Evolutionary conservation across 30 jellyfish, hydroid and myxozoan species (phyloP).

Genomic region (Clytia hemisphaerica): DNA sequence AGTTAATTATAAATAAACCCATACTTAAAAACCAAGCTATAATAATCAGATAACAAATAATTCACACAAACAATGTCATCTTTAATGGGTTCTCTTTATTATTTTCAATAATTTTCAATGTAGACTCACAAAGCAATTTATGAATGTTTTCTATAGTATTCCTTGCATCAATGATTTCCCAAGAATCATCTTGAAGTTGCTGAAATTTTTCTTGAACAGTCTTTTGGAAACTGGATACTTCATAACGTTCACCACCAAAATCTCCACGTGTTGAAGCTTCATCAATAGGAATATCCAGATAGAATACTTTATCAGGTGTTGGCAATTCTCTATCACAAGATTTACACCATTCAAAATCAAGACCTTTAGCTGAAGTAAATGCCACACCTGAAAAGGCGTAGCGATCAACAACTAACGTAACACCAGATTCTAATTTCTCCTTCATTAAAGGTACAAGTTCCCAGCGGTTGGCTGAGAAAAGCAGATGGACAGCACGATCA

Average conservation of each 20-base stretch:
- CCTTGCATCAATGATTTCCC: constrained; percentile 36
- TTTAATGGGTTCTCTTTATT: not conserved
- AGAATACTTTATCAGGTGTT: constrained; percentile 79
- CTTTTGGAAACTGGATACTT: constrained; percentile 52
- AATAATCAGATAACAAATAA: too few species aligned
- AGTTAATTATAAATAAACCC: too few species aligned
- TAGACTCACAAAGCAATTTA: not conserved
- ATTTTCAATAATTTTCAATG: not conserved
- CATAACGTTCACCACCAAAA: constrained; percentile 84
- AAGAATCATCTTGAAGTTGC: constrained; percentile 43
- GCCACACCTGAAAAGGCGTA: constrained; percentile 96
- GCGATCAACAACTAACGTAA: constrained; percentile 63
- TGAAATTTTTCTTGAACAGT: constrained; percentile 34
- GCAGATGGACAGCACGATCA: constrained; percentile 81
- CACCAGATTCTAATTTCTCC: constrained; percentile 47
- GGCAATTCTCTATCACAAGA: constrained; percentile 66
- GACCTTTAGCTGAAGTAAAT: constrained; percentile 88
- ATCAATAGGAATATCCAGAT: constrained; percentile 42
- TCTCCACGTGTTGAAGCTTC: constrained; percentile 63
- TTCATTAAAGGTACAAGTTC: constrained; percentile 41
- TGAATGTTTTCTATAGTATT: constrained; percentile 1
- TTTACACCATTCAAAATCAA: constrained; percentile 65
- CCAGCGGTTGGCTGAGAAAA: constrained; percentile 87
- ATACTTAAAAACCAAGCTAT: too few species aligned
- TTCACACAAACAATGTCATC: not conserved